phyloP scores from a whole-genome alignment of 2,888 invertebrate genomes.

The Sympetrum striolatum region DNA sequence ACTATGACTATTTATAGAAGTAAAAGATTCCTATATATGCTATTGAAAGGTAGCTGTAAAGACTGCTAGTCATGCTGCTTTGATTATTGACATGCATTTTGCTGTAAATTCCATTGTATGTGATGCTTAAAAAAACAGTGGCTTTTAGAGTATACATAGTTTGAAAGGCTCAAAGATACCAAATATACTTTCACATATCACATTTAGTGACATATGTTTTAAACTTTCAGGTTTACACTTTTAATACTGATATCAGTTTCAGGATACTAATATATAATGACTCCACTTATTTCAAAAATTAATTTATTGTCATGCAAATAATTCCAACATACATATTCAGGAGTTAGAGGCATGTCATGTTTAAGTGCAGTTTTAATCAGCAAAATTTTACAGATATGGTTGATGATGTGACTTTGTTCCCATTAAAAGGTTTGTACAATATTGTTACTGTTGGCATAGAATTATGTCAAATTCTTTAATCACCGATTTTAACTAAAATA shows the following conservation, averaged over 20 bases:
- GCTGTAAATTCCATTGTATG: slow-evolving; percentile 7
- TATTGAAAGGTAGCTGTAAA: slow-evolving; percentile 40
- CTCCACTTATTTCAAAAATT: not conserved
- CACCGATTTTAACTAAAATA: not conserved
- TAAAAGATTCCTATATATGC: slow-evolving; percentile 33
- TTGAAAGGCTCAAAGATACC: slow-evolving; percentile 29
- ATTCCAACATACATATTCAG: not conserved
- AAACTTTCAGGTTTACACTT: not conserved
- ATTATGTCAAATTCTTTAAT: not conserved
- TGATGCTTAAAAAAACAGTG: slow-evolving; percentile 13
- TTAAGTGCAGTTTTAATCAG: not conserved
- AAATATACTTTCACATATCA: slow-evolving; percentile 40
- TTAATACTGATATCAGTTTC: not conserved
- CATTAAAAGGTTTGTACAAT: not conserved
- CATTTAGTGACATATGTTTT: not conserved
- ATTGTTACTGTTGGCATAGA: not conserved
- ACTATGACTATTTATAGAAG: slow-evolving; percentile 38
- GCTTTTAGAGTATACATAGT: slow-evolving; percentile 7
- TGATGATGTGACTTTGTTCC: not conserved
- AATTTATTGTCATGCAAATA: not conserved
- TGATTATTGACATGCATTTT: slow-evolving; percentile 10
- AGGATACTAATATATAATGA: not conserved
- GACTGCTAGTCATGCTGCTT: slow-evolving; percentile 41
- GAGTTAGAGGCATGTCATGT: not conserved
- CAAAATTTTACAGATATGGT: not conserved